Evolutionary conservation across 2,113 vertebrate genomes (phyloP).

Genomic region (Tenrec ecaudatus): DNA sequence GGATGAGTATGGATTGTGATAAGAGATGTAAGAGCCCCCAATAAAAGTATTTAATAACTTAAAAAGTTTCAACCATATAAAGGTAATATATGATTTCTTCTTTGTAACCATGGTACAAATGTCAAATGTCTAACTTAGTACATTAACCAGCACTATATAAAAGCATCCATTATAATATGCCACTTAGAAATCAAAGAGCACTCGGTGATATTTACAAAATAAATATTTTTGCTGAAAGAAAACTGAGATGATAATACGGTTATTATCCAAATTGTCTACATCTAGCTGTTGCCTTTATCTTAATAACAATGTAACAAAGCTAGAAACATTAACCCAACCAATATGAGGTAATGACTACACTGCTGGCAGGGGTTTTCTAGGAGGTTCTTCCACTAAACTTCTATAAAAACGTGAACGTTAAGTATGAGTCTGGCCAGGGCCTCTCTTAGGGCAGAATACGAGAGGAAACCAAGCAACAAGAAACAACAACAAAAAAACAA

Average conservation of each 20-base stretch:
- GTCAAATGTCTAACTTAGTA: conserved; percentile 14
- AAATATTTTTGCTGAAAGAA: conserved; percentile 14
- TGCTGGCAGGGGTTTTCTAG: background rate
- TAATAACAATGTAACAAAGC: conserved; percentile 9
- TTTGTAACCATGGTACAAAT: background rate
- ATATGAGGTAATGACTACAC: background rate
- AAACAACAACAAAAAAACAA: background rate
- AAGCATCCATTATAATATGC: background rate
- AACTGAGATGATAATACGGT: background rate
- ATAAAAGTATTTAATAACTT: too few species aligned
- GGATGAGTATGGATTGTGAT: too few species aligned
- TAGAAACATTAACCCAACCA: background rate
- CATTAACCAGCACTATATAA: background rate
- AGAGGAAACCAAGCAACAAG: background rate
- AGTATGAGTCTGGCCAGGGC: background rate
- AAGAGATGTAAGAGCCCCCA: too few species aligned
- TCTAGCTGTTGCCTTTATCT: background rate
- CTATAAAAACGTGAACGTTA: background rate
- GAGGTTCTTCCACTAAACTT: background rate
- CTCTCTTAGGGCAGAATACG: background rate
- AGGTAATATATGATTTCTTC: conserved; percentile 16
- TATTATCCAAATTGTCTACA: background rate
- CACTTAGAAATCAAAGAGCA: conserved; percentile 45
- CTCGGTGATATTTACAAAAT: conserved; percentile 10
- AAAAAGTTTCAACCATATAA: background rate